Percentiles rank a stretch among this genome's conserved stretches.
These are phyloP conservation scores for Myripristis jacobus DNA, from an alignment of 2,797 vertebrate genomes.

Conservation along the genomic window DNA sequence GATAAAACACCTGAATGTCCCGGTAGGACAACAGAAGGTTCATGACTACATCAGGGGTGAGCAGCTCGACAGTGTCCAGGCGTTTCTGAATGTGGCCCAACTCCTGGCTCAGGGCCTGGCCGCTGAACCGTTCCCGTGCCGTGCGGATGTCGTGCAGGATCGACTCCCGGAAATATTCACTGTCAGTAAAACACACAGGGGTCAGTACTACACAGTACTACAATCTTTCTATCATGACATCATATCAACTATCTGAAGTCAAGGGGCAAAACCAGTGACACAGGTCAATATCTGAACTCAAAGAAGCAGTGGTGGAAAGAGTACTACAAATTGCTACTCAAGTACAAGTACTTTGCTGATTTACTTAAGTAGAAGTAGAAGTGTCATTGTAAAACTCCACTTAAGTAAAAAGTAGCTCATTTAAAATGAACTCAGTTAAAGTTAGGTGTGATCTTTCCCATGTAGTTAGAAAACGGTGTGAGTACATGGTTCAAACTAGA, in stretches of 20 bases:
- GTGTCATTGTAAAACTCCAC: too few relatives aligned
- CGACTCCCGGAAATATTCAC: slow-evolving; percentile 91
- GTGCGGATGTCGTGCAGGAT: slow-evolving; percentile 88
- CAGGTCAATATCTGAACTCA: neutral
- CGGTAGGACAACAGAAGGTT: slow-evolving; percentile 93
- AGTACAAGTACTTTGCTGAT: too few relatives aligned
- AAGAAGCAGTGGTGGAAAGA: too few relatives aligned
- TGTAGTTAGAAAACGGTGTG: too few relatives aligned
- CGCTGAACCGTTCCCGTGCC: slow-evolving; percentile 88
- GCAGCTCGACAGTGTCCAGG: slow-evolving; percentile 90
- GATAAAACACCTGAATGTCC: slow-evolving; percentile 86
- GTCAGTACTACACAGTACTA: neutral
- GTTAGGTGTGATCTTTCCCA: too few relatives aligned
- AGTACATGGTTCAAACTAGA: too few relatives aligned
- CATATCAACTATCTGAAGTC: neutral
- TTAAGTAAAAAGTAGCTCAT: too few relatives aligned
- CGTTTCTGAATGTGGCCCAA: slow-evolving; percentile 88
- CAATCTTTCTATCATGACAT: neutral
- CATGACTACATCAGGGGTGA: slow-evolving; percentile 91
- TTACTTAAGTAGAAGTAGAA: too few relatives aligned
- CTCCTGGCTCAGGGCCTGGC: slow-evolving; percentile 86
- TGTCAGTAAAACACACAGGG: slow-evolving; percentile 54
- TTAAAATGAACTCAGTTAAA: too few relatives aligned
- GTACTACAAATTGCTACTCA: too few relatives aligned
- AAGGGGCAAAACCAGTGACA: neutral